Base-by-base conservation (phyloP, 2,797 vertebrate genomes). In the Clarias laeviceps region DNA sequence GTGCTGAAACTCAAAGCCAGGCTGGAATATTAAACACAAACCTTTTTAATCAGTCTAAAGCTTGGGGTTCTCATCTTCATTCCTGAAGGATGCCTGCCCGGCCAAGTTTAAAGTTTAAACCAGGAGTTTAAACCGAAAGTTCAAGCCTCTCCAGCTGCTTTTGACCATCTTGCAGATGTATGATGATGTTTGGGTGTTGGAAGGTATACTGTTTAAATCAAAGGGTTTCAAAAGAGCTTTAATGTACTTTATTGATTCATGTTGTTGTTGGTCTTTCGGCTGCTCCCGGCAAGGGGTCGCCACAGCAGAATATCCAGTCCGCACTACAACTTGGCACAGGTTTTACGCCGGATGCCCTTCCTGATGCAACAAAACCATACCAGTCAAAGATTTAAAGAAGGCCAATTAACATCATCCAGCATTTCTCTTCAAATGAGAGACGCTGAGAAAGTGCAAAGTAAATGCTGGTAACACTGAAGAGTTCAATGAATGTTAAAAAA, bases 1-100 rank as follows among this genome's bases (percentile, higher is more conserved):
- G 32, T 12, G 18, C 62, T 82, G 65, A 80, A 83, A 69, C 77
- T 76, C 82, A 81, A 66, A 72, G 45, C 50, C 34, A 83, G 72
- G 24, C 32, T 86, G 72, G 59, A 83, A 79, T 79, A 86, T 84
- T 80, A 80, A 86, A 73, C 56, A 66, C 1, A 11, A 59, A 37
- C 11, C 65, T 79, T 59, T 40, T 70, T 70, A 74, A 72, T 73
- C 70, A 40, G 54, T 82, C 80, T 57, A 20, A 27, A 29, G n/a
- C 45, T 76, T 6, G 1, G 5, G 57, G 1, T 40, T 29, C 17
- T 65, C 27, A 20, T 6, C 8, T 12, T 7, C 24, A 20, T 7
- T 65, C n/a, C 37, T 64, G 17, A 37, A 17, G 6, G 24, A 22
- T 64, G 37, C 37, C 34, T 37, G 20, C 0, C 12, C 6, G 4